Evolutionary conservation across 1,140 invertebrate genomes (phyloP).

Genomic region (Triops longicaudatus): DNA sequence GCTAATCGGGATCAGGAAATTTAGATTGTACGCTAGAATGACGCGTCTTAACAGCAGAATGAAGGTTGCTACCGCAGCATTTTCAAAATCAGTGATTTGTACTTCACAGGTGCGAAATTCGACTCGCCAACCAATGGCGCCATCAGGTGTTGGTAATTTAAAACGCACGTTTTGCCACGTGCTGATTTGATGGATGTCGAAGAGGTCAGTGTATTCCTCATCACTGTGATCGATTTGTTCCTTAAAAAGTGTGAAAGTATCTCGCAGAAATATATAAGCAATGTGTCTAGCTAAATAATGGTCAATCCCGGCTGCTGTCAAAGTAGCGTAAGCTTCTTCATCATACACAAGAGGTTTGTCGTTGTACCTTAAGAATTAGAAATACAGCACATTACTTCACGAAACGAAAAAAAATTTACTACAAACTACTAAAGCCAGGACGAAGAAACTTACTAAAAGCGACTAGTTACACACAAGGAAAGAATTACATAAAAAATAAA

Average conservation of each 20-base stretch:
- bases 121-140: conserved; percentile 95
- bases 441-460: too few relatives aligned
- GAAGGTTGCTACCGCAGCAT: conserved; percentile 98
- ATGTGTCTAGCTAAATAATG: conserved; percentile 85
- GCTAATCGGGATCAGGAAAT: conserved; percentile 95
- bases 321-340: conserved; percentile 65
- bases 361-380: conserved; percentile 14
- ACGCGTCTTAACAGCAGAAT: conserved; percentile 92
- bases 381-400: background rate
- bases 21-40: conserved; percentile 91
- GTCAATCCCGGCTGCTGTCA: conserved; percentile 81
- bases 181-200: conserved; percentile 99
- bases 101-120: conserved; percentile 98
- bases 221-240: conserved; percentile 96
- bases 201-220: conserved; percentile 90
- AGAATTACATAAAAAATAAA: too few relatives aligned
- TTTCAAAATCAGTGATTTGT: conserved; percentile 98
- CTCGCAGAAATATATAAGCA: conserved; percentile 96
- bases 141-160: conserved; percentile 91
- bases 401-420: too few relatives aligned
- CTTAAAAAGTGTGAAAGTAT: conserved; percentile 89
- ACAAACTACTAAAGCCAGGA: too few relatives aligned
- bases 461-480: too few relatives aligned
- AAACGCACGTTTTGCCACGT: conserved; percentile 99
- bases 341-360: conserved; percentile 69